Conservation (phyloP, 2,113 vertebrate genomes). For the Aphyosemion australe region DNA sequence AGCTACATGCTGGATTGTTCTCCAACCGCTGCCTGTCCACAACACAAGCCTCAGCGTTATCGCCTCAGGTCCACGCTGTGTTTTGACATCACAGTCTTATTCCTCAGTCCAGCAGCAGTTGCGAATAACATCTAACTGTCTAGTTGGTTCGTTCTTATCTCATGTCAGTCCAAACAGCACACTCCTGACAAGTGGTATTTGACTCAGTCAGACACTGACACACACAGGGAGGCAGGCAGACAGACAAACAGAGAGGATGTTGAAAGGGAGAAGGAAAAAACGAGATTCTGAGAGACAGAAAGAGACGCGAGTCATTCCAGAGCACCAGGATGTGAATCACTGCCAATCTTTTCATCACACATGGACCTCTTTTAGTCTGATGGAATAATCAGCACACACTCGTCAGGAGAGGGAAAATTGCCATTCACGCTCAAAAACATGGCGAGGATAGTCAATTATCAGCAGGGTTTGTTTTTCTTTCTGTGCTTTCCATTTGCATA, state of each 20-base stretch:
- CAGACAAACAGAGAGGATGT: slow-evolving; percentile 45
- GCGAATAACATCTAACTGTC: slow-evolving; percentile 59
- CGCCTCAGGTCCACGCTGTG: slow-evolving; percentile 7
- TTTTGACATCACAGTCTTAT: slow-evolving; percentile 32
- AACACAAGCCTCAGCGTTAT: slow-evolving; percentile 24
- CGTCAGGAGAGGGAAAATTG: slow-evolving; percentile 74
- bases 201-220: slow-evolving; percentile 68
- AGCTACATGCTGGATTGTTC: not conserved
- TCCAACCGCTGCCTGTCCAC: not conserved
- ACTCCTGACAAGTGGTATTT: slow-evolving; percentile 76
- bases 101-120: slow-evolving; percentile 35
- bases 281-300: slow-evolving; percentile 40
- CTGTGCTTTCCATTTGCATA: slow-evolving; percentile 63
- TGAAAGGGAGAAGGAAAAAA: slow-evolving; percentile 30
- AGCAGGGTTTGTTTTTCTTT: slow-evolving; percentile 70
- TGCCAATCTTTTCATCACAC: slow-evolving; percentile 67
- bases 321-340: slow-evolving; percentile 51
- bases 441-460: slow-evolving; percentile 69
- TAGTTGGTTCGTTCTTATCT: slow-evolving; percentile 72
- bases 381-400: slow-evolving; percentile 71
- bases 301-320: slow-evolving; percentile 62
- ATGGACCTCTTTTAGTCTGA: slow-evolving; percentile 65
- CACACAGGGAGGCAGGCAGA: slow-evolving; percentile 24
- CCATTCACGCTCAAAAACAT: slow-evolving; percentile 69
- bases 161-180: slow-evolving; percentile 71